phyloP scores from a whole-genome alignment of 1,140 invertebrate genomes.

The Plectrocnemia conspersa region DNA sequence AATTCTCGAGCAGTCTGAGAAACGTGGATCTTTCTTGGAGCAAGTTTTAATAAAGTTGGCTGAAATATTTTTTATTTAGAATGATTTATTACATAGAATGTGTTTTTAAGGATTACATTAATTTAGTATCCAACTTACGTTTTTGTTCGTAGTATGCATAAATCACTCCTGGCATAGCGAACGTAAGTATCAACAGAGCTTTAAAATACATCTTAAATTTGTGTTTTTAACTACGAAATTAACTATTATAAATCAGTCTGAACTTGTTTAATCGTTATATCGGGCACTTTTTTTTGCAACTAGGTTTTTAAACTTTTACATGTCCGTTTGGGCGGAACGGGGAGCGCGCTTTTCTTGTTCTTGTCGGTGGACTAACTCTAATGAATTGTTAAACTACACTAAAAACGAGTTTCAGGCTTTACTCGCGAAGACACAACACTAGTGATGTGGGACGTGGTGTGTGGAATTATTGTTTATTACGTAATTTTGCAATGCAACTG shows the following conservation, averaged over 20 bases:
- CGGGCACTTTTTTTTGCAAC: too few species aligned
- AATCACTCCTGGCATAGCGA: not conserved
- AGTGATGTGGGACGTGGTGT: conserved; percentile 21
- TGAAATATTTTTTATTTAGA: conserved; percentile 41
- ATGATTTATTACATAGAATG: not conserved
- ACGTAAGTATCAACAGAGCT: not conserved
- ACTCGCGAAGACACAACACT: conserved; percentile 18
- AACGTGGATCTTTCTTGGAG: conserved; percentile 56
- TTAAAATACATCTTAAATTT: not conserved
- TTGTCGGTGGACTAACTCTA: conserved; percentile 19
- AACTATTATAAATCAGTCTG: too few species aligned
- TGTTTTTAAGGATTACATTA: too few species aligned
- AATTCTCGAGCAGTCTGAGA: conserved; percentile 58
- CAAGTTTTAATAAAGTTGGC: conserved; percentile 62
- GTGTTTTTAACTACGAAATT: not conserved
- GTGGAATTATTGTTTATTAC: conserved; percentile 30
- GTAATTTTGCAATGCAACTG: conserved; percentile 29
- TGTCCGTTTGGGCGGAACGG: too few species aligned
- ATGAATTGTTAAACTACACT: conserved; percentile 27
- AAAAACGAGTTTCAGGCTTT: conserved; percentile 16
- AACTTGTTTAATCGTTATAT: too few species aligned
- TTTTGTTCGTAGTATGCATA: conserved; percentile 28
- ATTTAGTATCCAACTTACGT: conserved; percentile 29
- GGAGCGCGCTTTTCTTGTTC: too few species aligned
- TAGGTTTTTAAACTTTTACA: too few species aligned